phyloP scores from a whole-genome alignment of 2,888 invertebrate genomes.

The Pediacus dermestoides region DNA sequence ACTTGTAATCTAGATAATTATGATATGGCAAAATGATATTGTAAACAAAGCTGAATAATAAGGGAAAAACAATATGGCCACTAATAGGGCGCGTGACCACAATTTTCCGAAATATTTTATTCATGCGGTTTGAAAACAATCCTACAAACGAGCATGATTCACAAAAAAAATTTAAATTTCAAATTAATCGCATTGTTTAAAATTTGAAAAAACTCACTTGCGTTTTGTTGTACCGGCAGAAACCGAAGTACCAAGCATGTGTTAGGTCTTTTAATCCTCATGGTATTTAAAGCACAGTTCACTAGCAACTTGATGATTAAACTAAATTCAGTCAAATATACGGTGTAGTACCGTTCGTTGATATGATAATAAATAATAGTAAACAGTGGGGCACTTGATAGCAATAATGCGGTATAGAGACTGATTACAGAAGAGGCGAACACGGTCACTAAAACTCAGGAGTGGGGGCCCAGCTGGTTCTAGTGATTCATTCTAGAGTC shows the following conservation, averaged over 20 bases:
- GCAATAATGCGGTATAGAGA: conserved; percentile 12
- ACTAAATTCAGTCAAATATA: too few species aligned
- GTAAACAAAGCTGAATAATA: too few species aligned
- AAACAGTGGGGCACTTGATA: conserved; percentile 9
- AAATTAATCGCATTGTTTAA: too few species aligned
- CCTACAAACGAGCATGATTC: conserved; percentile 21
- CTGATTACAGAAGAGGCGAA: conserved; percentile 21
- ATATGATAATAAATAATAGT: too few species aligned
- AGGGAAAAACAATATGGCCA: conserved; percentile 8
- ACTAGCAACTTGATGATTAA: too few species aligned
- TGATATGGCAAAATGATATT: too few species aligned
- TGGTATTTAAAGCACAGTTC: conserved; percentile 31
- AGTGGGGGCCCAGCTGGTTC: conserved; percentile 24
- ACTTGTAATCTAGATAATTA: too few species aligned
- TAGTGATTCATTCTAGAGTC: conserved; percentile 39
- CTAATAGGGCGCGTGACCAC: conserved; percentile 19
- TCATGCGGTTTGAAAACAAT: conserved; percentile 26
- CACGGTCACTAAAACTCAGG: conserved; percentile 29
- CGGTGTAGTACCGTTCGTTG: too few species aligned
- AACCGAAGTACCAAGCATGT: conserved; percentile 62
- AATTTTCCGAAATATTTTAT: conserved; percentile 27
- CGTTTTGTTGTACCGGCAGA: conserved; percentile 51
- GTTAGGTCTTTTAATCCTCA: conserved; percentile 65
- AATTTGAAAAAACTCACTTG: conserved; percentile 18
- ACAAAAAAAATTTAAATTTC: conserved; percentile 21